phyloP scores from a whole-genome alignment of 1,140 invertebrate species.

The Branchinecta lindahli region DNA sequence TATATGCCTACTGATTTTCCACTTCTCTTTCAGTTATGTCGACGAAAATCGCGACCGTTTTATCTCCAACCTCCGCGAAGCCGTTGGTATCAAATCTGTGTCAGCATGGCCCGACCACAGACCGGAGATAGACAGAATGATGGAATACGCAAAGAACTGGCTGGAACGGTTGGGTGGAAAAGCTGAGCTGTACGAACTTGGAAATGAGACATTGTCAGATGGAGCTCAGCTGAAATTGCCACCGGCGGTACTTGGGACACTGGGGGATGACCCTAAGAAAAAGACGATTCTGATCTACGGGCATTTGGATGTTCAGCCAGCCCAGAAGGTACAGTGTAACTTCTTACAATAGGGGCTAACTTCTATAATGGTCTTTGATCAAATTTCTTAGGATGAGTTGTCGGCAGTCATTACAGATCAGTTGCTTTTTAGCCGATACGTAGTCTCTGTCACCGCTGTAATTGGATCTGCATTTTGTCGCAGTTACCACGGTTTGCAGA shows the following conservation, averaged over 20 bases:
- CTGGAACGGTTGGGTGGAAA: slow-evolving; percentile 57
- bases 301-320: slow-evolving; percentile 95
- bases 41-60: slow-evolving; percentile 59
- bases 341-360: background rate
- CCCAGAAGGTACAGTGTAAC: slow-evolving; percentile 38
- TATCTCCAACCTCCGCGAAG: slow-evolving; percentile 61
- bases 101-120: slow-evolving; percentile 75
- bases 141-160: slow-evolving; percentile 58
- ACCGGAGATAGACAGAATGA: slow-evolving; percentile 53
- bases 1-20: background rate
- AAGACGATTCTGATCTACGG: slow-evolving; percentile 90
- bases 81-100: slow-evolving; percentile 85
- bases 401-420: too few relatives aligned
- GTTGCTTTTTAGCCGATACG: too few relatives aligned
- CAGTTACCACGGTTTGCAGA: too few relatives aligned
- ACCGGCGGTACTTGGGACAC: slow-evolving; percentile 64
- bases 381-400: too few relatives aligned
- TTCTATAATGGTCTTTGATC: too few relatives aligned
- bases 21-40: slow-evolving; percentile 44
- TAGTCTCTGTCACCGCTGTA: too few relatives aligned
- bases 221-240: slow-evolving; percentile 60
- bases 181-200: slow-evolving; percentile 62
- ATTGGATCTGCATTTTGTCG: too few relatives aligned
- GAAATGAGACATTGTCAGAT: slow-evolving; percentile 50
- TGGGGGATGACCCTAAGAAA: slow-evolving; percentile 70